Evolutionary conservation across 2,113 vertebrate genomes (phyloP).

Genomic region (Nematolebias whitei): DNA sequence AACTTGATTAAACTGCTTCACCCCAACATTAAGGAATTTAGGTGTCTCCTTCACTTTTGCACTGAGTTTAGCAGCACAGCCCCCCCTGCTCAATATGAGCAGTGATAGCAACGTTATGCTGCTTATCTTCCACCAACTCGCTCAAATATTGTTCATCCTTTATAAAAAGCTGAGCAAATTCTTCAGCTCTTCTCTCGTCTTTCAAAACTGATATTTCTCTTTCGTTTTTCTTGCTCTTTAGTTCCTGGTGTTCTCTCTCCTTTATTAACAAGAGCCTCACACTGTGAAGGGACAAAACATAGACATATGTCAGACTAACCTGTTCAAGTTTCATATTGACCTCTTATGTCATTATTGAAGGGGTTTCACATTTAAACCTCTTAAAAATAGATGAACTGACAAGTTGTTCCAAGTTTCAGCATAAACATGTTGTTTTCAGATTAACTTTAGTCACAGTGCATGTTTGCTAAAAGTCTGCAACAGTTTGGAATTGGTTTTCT

Average conservation of each 20-base stretch:
- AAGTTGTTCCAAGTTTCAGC: neutral
- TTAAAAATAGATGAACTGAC: neutral
- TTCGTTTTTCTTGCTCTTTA: constrained; percentile 84
- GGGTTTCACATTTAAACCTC: neutral
- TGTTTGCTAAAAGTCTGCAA: neutral
- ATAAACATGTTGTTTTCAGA: no score
- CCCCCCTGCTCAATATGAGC: constrained; percentile 80
- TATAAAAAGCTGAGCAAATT: constrained; percentile 89
- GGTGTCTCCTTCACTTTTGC: constrained; percentile 78
- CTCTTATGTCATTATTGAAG: neutral
- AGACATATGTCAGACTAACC: constrained; percentile 15
- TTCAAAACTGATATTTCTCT: constrained; percentile 82
- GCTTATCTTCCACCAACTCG: constrained; percentile 84
- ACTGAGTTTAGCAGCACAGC: constrained; percentile 74
- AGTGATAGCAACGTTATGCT: constrained; percentile 74
- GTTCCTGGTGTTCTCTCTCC: constrained; percentile 82
- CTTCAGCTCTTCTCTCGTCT: constrained; percentile 86
- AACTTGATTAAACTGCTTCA: constrained; percentile 77
- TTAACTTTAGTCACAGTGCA: neutral
- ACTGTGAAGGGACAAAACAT: constrained; percentile 75
- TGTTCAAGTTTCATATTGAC: constrained; percentile 17
- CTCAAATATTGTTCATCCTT: constrained; percentile 88
- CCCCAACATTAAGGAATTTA: constrained; percentile 79
- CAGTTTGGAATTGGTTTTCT: neutral
- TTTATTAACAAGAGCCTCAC: constrained; percentile 88